Evolutionary conservation across 2,113 vertebrate species (phyloP).

Genomic region (Pao palembangensis): DNA sequence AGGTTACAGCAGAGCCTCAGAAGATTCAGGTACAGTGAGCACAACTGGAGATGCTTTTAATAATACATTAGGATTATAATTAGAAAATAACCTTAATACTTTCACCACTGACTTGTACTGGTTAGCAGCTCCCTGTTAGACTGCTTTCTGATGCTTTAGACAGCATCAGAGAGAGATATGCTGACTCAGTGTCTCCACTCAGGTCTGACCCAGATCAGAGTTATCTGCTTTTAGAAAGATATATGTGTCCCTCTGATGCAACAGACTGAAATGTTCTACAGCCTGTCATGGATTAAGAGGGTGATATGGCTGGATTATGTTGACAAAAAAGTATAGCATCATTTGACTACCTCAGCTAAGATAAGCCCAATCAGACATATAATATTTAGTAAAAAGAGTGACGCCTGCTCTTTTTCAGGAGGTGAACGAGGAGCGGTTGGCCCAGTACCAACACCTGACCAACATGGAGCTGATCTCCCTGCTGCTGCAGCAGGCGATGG

Average conservation of each 20-base stretch:
- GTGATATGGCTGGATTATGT: neutral
- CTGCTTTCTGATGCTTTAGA: constrained; percentile 19
- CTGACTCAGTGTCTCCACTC: constrained; percentile 23
- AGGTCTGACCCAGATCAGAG: constrained; percentile 33
- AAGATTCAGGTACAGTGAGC: constrained; percentile 57
- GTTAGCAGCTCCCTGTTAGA: constrained; percentile 18
- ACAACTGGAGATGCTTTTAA: neutral
- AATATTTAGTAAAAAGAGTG: neutral
- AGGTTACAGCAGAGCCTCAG: constrained; percentile 63
- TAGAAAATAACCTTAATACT: neutral
- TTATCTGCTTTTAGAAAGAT: neutral
- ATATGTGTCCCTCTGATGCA: neutral
- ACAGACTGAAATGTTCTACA: neutral
- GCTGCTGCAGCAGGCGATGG: constrained; percentile 84
- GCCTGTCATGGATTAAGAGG: too few species aligned
- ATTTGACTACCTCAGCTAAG: neutral
- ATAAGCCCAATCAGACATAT: neutral
- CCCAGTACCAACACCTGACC: constrained; percentile 88
- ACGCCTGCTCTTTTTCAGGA: constrained; percentile 24
- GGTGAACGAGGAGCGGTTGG: constrained; percentile 68
- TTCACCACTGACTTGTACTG: constrained; percentile 3
- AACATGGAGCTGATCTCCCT: constrained; percentile 93
- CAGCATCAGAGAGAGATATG: constrained; percentile 35
- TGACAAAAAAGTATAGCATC: neutral
- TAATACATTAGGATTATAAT: neutral